These are phyloP conservation scores for Tachystola acroxantha DNA, from an alignment of 2,888 invertebrate genomes.

Conservation along the genomic window DNA sequence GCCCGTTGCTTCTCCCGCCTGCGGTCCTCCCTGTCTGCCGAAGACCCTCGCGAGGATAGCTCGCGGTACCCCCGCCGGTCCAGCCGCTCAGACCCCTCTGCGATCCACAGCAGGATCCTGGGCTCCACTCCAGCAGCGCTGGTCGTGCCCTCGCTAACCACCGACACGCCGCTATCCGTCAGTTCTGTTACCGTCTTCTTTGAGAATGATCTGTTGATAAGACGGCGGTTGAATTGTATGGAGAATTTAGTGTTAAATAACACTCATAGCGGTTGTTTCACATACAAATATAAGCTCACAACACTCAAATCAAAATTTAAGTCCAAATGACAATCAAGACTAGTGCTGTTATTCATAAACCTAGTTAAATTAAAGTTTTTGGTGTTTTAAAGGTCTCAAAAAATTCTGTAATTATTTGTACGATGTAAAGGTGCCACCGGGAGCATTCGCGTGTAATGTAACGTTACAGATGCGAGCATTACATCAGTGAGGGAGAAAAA, in stretches of 20 bases:
- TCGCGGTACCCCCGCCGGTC: conserved; percentile 21
- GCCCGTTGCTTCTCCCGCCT: conserved; percentile 29
- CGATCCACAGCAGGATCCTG: conserved; percentile 63
- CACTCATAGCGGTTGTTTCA: too few species aligned
- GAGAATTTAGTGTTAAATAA: too few species aligned
- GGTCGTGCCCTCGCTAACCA: conserved; percentile 80
- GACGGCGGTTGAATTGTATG: neutral
- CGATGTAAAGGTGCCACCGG: neutral
- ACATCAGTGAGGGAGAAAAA: too few species aligned
- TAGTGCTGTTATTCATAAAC: too few species aligned
- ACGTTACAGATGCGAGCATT: too few species aligned
- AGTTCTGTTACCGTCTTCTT: conserved; percentile 85
- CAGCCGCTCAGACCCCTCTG: conserved; percentile 43
- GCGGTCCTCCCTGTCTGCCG: conserved; percentile 43
- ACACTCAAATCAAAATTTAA: too few species aligned
- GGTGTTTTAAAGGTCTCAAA: too few species aligned
- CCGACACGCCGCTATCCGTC: conserved; percentile 88
- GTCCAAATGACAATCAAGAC: too few species aligned
- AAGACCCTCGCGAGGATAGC: conserved; percentile 36
- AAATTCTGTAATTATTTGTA: neutral
- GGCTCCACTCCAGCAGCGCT: conserved; percentile 40
- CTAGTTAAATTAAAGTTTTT: too few species aligned
- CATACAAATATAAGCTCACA: too few species aligned
- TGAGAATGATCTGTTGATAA: conserved; percentile 72
- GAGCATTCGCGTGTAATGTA: too few species aligned